A percentile compares a stretch with the other conserved stretches of the same genome.
Conservation (phyloP, 2,113 vertebrate species). For the Chrysochloris asiatica region DNA sequence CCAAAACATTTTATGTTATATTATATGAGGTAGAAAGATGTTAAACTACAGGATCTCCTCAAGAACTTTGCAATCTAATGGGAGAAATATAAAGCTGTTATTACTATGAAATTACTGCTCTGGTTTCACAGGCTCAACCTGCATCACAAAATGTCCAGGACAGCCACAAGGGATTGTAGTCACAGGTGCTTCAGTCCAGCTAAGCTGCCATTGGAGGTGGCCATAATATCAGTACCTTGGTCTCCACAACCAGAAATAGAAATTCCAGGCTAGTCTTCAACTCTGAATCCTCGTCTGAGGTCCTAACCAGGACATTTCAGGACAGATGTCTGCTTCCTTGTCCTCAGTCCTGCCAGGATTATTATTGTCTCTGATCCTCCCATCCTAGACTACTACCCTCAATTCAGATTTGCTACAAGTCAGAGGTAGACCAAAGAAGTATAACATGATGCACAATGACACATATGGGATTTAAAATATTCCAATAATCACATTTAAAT, state of each 20-base stretch:
- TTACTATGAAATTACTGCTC: neutral
- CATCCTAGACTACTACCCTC: neutral
- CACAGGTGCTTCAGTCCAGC: neutral
- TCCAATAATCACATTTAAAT: neutral
- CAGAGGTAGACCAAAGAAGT: neutral
- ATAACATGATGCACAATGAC: neutral
- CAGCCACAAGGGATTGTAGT: neutral
- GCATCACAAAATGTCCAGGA: neutral
- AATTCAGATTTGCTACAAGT: neutral
- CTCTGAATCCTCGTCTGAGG: neutral
- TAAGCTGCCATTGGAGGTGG: neutral
- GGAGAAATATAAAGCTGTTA: neutral
- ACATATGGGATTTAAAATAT: neutral
- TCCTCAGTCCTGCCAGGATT: neutral
- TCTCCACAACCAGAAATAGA: neutral
- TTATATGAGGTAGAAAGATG: neutral
- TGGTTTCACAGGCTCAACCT: neutral
- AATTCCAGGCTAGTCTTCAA: accelerated
- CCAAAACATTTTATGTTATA: neutral
- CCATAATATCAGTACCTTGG: accelerated
- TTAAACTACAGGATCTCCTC: neutral
- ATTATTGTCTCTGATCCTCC: neutral
- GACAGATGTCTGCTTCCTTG: neutral
- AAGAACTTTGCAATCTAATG: neutral
- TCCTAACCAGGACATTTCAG: neutral